Conservation (phyloP, 2,797 vertebrate genomes). For the Xiphophorus birchmanni region DNA sequence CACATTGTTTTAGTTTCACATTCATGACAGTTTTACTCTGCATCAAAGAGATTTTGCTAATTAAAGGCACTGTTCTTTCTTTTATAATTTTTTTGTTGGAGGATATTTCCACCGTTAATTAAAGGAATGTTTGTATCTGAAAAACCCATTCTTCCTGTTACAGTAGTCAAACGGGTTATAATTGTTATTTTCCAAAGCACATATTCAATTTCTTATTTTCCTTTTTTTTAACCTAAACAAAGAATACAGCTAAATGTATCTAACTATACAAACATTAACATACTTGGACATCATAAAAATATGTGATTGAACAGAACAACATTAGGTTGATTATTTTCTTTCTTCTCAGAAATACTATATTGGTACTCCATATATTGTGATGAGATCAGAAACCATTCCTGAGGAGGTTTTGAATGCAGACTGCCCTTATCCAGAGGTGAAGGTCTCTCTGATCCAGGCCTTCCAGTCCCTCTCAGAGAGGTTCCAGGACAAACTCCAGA, state of each 20-base stretch:
- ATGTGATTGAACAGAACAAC: background rate
- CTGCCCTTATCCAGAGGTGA: constrained; percentile 87
- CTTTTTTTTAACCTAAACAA: background rate
- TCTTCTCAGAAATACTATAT: constrained; percentile 62
- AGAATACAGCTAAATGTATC: constrained; percentile 1
- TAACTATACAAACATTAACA: background rate
- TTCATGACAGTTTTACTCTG: background rate
- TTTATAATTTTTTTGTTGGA: background rate
- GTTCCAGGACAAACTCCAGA: constrained; percentile 78
- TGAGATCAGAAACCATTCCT: constrained; percentile 73
- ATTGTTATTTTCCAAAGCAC: background rate
- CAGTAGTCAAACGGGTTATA: background rate
- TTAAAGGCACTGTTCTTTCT: background rate
- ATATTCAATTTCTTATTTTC: background rate
- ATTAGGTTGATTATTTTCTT: constrained; percentile 4
- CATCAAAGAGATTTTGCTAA: background rate
- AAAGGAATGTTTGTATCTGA: background rate
- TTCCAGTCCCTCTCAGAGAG: constrained; percentile 82
- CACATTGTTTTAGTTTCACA: background rate
- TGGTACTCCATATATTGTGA: constrained; percentile 49
- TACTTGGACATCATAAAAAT: background rate
- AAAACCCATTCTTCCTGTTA: background rate
- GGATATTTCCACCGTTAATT: background rate
- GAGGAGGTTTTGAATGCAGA: constrained; percentile 81
- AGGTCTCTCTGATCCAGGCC: constrained; percentile 80